phyloP scores from a whole-genome alignment of 1,140 invertebrate genomes.

The Lepidotrigona ventralis region DNA sequence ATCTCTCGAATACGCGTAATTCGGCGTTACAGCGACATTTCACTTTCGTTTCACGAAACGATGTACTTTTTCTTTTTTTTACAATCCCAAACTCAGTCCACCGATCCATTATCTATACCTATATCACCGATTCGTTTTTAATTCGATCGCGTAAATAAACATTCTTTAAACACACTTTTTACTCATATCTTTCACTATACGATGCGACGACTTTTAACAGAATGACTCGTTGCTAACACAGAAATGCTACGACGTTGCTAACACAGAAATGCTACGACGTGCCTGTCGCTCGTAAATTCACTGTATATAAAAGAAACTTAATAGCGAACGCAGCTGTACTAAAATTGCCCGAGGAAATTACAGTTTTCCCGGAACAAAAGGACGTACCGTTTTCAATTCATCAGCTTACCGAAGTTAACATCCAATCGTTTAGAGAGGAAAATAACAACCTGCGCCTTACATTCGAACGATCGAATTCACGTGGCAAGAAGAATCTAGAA shows the following conservation, averaged over 20 bases:
- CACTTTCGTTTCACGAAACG: background rate
- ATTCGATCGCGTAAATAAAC: no score
- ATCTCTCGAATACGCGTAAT: background rate
- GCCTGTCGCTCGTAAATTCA: conserved; percentile 28
- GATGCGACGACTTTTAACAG: background rate
- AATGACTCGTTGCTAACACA: background rate
- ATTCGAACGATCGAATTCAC: no score
- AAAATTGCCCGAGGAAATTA: conserved; percentile 10
- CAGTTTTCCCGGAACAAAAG: conserved; percentile 9
- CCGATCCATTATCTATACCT: no score
- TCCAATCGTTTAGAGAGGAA: background rate
- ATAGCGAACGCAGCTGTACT: background rate
- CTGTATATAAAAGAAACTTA: background rate
- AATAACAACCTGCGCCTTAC: no score
- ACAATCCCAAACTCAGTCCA: background rate
- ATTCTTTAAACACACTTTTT: no score
- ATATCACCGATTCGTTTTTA: no score
- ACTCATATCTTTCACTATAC: no score
- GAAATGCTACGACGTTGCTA: conserved; percentile 41
- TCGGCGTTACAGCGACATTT: no score
- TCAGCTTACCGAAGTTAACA: background rate
- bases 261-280: conserved; percentile 41
- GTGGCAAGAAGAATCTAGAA: background rate
- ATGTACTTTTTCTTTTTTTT: background rate
- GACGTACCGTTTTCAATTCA: conserved; percentile 15